Conservation (phyloP, 2,888 invertebrate species). For the Drosophila neonasuta region DNA sequence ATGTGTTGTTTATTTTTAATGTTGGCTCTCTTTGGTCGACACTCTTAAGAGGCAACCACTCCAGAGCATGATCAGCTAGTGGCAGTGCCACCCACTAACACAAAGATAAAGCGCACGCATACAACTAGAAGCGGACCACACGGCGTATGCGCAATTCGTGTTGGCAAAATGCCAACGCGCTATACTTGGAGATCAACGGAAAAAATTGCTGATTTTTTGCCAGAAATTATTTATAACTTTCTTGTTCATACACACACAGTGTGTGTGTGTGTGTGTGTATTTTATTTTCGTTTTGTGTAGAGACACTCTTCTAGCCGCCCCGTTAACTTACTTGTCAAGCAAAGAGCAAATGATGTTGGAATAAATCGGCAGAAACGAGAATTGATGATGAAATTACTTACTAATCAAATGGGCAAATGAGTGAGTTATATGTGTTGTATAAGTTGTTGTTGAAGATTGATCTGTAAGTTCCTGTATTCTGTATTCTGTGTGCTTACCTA, state of each 20-base stretch:
- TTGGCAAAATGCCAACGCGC: conserved; percentile 91
- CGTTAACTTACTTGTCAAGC: conserved; percentile 44
- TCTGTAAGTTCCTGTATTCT: conserved; percentile 10
- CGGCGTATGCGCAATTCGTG: conserved; percentile 80
- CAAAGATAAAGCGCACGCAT: conserved; percentile 25
- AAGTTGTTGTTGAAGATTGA: conserved; percentile 4
- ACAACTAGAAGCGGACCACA: conserved; percentile 69
- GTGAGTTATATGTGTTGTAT: conserved; percentile 4
- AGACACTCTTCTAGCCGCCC: conserved; percentile 57
- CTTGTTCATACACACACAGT: conserved; percentile 60
- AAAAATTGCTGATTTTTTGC: conserved; percentile 82
- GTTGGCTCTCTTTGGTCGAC: conserved; percentile 30
- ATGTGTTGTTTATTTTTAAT: conserved; percentile 44
- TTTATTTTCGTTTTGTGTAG: conserved; percentile 54
- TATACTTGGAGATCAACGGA: conserved; percentile 91
- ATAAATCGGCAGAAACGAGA: conserved; percentile 2
- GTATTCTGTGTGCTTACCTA: conserved; percentile 40
- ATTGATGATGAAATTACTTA: conserved; percentile 41
- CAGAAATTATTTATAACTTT: conserved; percentile 82
- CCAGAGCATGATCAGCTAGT: conserved; percentile 49
- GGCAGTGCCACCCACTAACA: conserved; percentile 15
- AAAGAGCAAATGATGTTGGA: conserved; percentile 30
- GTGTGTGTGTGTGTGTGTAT: conserved; percentile 25
- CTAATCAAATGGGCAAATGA: conserved; percentile 19
- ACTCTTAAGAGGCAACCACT: conserved; percentile 43